Evolutionary conservation across 2,797 vertebrate species (phyloP).

Genomic region (Poecilia picta): DNA sequence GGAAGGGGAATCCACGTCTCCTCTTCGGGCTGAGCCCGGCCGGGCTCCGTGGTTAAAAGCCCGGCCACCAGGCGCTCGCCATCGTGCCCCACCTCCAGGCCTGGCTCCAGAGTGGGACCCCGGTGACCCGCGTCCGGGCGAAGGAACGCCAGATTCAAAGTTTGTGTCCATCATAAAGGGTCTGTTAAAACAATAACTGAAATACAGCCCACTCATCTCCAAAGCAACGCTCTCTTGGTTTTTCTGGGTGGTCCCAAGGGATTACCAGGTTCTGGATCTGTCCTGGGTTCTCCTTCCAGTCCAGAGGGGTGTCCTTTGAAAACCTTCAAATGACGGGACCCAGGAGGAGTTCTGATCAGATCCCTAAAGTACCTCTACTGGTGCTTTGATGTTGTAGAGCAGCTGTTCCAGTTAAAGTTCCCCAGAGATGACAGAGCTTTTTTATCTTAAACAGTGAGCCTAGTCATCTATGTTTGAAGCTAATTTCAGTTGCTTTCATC

Average conservation of each 20-base stretch:
- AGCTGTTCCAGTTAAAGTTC: conserved; percentile 1
- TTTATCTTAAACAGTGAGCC: background rate
- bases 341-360: conserved; percentile 2
- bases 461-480: background rate
- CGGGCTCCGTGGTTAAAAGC: too few species aligned
- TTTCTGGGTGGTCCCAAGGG: background rate
- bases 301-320: background rate
- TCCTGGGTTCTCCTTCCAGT: background rate
- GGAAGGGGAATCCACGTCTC: too few species aligned
- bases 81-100: too few species aligned
- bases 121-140: too few species aligned
- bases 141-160: too few species aligned
- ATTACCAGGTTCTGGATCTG: background rate
- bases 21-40: too few species aligned
- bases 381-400: background rate
- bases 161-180: too few species aligned
- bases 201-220: background rate
- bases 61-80: too few species aligned
- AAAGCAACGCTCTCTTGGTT: background rate
- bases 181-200: background rate
- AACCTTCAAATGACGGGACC: background rate
- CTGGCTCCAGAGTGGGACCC: too few species aligned
- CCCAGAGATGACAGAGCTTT: background rate
- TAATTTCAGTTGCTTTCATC: background rate
- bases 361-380: background rate